These are phyloP conservation scores for Crambe crambe DNA, from an alignment of 37 sponge, comb jelly and placozoan species.

Conservation along the genomic window DNA sequence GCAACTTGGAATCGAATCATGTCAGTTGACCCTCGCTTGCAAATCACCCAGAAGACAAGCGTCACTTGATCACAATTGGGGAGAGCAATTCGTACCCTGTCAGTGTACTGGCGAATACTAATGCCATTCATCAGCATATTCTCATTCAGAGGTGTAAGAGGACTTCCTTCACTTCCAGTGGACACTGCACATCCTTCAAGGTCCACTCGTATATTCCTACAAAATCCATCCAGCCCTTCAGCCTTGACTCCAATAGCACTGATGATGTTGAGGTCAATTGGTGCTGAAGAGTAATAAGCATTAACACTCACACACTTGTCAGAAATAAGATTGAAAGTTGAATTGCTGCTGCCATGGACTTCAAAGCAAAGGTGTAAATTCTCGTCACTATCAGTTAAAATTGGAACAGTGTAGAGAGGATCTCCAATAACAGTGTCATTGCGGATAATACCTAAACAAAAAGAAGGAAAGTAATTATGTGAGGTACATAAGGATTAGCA, in stretches of 20 bases:
- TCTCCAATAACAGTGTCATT: slow-evolving; percentile 66
- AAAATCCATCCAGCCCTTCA: slow-evolving; percentile 14
- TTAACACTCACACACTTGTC: slow-evolving; percentile 64
- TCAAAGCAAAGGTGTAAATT: slow-evolving; percentile 57
- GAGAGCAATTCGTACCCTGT: slow-evolving; percentile 57
- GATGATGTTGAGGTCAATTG: slow-evolving; percentile 65
- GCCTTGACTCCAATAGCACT: slow-evolving; percentile 45
- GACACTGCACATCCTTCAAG: slow-evolving; percentile 45
- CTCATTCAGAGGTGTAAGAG: not conserved
- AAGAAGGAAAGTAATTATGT: not conserved
- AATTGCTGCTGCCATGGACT: slow-evolving; percentile 42
- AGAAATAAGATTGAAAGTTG: slow-evolving; percentile 56
- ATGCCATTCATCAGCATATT: slow-evolving; percentile 4
- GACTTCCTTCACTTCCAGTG: not conserved
- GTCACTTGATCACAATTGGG: slow-evolving; percentile 71
- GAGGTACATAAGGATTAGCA: not conserved
- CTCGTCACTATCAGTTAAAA: not conserved
- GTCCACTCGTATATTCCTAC: slow-evolving; percentile 42
- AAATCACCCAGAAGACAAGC: slow-evolving; percentile 73
- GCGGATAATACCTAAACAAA: slow-evolving; percentile 5
- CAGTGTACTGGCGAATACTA: not conserved
- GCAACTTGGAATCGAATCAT: slow-evolving; percentile 67
- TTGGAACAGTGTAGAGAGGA: slow-evolving; percentile 56
- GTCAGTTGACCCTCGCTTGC: slow-evolving; percentile 20
- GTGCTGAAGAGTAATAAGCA: slow-evolving; percentile 39